phyloP scores from a whole-genome alignment of 2,888 invertebrate genomes.

The Pachydiplax longipennis region DNA sequence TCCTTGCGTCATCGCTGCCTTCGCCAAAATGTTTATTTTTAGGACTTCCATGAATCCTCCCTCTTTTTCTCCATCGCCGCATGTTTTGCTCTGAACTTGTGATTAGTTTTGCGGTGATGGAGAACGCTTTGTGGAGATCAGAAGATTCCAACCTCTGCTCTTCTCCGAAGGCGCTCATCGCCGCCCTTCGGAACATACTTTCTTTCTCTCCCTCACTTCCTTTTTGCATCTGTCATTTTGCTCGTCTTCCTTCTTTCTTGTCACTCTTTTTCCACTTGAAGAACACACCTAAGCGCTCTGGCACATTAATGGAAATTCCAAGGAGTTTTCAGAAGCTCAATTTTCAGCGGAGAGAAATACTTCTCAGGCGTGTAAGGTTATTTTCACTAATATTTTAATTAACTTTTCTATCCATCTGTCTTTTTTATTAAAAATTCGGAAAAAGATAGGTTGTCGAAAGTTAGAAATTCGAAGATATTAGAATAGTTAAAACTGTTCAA shows the following conservation, averaged over 20 bases:
- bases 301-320: too few relatives aligned
- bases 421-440: too few relatives aligned
- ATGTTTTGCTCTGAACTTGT: neutral
- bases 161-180: neutral
- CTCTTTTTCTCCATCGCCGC: neutral
- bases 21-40: neutral
- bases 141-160: neutral
- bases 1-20: neutral
- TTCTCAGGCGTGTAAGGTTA: too few relatives aligned
- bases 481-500: too few relatives aligned
- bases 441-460: too few relatives aligned
- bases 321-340: too few relatives aligned
- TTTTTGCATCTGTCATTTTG: neutral
- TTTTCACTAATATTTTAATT: too few relatives aligned
- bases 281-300: too few relatives aligned
- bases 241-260: neutral
- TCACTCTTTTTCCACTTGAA: neutral
- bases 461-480: too few relatives aligned
- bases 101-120: neutral
- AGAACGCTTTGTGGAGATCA: neutral
- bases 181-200: neutral
- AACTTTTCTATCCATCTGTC: too few relatives aligned
- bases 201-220: neutral
- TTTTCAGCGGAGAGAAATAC: too few relatives aligned
- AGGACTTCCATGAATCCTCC: neutral